Conservation (phyloP, 2,113 vertebrate genomes). For the Rhinolophus sinicus region DNA sequence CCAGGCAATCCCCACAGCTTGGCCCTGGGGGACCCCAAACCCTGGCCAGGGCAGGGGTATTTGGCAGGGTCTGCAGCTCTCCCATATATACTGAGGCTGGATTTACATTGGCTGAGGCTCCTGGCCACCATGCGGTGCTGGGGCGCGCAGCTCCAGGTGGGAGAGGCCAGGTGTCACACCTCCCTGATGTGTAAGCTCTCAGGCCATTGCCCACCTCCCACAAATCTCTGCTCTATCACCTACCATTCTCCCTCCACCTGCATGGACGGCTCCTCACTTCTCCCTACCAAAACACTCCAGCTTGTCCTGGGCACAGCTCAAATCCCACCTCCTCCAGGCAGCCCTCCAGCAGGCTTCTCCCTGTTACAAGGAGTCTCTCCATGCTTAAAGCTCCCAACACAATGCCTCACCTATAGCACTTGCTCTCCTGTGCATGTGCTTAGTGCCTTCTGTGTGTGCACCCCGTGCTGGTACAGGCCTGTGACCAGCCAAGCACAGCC, state of each 20-base stretch:
- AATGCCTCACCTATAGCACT: fast-evolving
- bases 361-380: too few relatives aligned
- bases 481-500: not conserved
- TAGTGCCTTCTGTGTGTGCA: fast-evolving
- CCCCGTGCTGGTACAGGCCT: fast-evolving
- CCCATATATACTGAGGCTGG: fast-evolving
- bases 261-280: fast-evolving
- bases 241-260: not conserved
- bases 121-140: fast-evolving
- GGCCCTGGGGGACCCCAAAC: not conserved
- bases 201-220: not conserved
- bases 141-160: fast-evolving
- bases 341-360: not conserved
- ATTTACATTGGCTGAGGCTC: fast-evolving
- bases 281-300: not conserved
- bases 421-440: fast-evolving
- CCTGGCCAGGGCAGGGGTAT: too few relatives aligned
- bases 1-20: fast-evolving
- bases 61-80: not conserved
- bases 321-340: not conserved
- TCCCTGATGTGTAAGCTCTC: fast-evolving
- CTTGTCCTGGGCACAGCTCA: too few relatives aligned
- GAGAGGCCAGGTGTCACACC: not conserved
- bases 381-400: not conserved
- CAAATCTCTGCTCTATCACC: not conserved